phyloP scores from a whole-genome alignment of 2,888 invertebrate genomes.

The Maniola hyperantus region DNA sequence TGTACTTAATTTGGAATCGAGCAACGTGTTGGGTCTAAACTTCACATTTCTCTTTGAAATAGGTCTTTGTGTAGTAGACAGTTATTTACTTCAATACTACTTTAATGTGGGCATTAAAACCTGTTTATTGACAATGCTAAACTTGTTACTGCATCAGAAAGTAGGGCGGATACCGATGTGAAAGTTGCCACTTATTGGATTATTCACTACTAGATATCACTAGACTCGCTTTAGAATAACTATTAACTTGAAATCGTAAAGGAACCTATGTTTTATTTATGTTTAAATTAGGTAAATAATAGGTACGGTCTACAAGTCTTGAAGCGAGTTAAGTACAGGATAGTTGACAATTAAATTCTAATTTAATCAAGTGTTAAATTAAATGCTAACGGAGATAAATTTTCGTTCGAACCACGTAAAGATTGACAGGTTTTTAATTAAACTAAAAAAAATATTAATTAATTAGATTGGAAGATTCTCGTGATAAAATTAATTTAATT shows the following conservation, averaged over 20 bases:
- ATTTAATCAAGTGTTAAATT: too few relatives aligned
- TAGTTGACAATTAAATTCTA: too few relatives aligned
- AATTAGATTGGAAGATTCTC: too few relatives aligned
- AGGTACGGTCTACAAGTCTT: too few relatives aligned
- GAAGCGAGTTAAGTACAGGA: too few relatives aligned
- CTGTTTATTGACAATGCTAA: slow-evolving; percentile 22
- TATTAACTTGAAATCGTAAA: not conserved
- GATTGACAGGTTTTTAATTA: too few relatives aligned
- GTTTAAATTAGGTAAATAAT: not conserved
- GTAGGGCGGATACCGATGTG: slow-evolving; percentile 24
- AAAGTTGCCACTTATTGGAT: slow-evolving; percentile 34
- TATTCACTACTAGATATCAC: slow-evolving; percentile 17
- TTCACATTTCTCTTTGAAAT: not conserved
- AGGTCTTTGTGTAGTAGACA: not conserved
- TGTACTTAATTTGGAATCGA: too few relatives aligned
- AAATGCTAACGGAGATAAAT: too few relatives aligned
- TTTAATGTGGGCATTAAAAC: slow-evolving; percentile 21
- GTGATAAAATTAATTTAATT: too few relatives aligned
- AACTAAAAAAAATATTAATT: too few relatives aligned
- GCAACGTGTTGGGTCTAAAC: not conserved
- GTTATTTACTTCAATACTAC: slow-evolving; percentile 8
- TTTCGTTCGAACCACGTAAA: too few relatives aligned
- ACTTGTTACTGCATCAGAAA: slow-evolving; percentile 23
- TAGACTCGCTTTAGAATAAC: slow-evolving; percentile 2
- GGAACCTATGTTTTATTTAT: not conserved